Evolutionary conservation across 2,797 vertebrate genomes (phyloP), one percentile per base, ranked within the genome.

Genomic region (Columba guinea): DNA sequence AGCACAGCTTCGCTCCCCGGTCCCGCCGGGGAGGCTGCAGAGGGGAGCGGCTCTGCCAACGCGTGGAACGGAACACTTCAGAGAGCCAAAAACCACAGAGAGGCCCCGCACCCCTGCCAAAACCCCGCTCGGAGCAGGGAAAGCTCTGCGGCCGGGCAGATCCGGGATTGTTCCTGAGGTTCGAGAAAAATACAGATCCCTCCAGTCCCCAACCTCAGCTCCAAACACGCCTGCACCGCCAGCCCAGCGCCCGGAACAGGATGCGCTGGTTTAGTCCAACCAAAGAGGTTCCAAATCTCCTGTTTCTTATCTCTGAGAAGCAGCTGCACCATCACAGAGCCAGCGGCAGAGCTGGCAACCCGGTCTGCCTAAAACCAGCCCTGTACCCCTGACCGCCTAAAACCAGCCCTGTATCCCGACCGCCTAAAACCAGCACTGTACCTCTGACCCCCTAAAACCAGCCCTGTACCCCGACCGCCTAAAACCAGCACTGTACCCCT

Each of bases 71-170:
- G 64, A 88, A 75, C 73, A 75, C 53, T 69, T 87, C 28, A 2
- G 73, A 55, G 80, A 74, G 80, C 80, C 85, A 89, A 58, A 85
- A 89, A 73, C 89, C 89, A 89, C 84, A 67, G 85, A 37, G 93
- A 53, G 70, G 85, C 80, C 89, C 84, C 7, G 0, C 20, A 73
- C 67, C 70, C 89, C 89, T 4, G 24, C 32, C 12, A 39, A 23
- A 34, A 75, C 48, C 59, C 75, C 51, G 84, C 75, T 64, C 2
- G 1, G 60, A 76, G n/a, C 93, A 68, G 75, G 19, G 15, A 23
- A 10, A 55, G 62, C 37, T 28, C 20, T 5, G 0, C 37, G 22
- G 63, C 18, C 2, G 7, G 28, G 56, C 41, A 44, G 41, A 44
- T 44, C 17, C 41, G 17, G 41, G 41, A 44, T 18, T 44, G 39